A percentile compares a stretch with the other conserved stretches of the same genome.
Evolutionary conservation across 2,888 invertebrate genomes (phyloP).

Genomic region (Gonocerus acuteangulatus): DNA sequence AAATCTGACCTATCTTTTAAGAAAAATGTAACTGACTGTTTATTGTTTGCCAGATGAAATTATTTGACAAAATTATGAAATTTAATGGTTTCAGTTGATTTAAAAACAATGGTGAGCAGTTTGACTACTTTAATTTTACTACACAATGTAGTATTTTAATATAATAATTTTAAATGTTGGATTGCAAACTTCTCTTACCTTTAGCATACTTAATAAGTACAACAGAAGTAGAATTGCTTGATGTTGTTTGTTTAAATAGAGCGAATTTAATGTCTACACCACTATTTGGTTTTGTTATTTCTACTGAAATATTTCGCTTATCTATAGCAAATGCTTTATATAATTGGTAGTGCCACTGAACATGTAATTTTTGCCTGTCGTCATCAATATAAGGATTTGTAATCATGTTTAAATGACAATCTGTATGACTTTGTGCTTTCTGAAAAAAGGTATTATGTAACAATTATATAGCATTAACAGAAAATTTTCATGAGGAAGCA

Average conservation of each 20-base stretch:
- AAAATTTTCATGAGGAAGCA: slow-evolving; percentile 2
- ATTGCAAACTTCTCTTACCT: slow-evolving; percentile 30
- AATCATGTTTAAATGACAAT: slow-evolving; percentile 62
- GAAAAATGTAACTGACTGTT: no score
- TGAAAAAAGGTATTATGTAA: slow-evolving; percentile 46
- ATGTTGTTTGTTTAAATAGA: slow-evolving; percentile 43
- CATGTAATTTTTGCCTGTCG: slow-evolving; percentile 54
- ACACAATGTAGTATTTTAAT: no score
- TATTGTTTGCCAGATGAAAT: no score
- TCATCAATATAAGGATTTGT: slow-evolving; percentile 53
- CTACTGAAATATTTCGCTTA: slow-evolving; percentile 55
- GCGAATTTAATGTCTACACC: slow-evolving; percentile 58
- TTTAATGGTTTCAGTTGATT: no score
- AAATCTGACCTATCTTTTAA: no score
- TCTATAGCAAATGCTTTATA: slow-evolving; percentile 53
- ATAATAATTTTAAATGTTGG: no score
- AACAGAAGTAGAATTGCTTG: slow-evolving; percentile 25
- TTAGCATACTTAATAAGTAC: slow-evolving; percentile 37
- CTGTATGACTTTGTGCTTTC: slow-evolving; percentile 63
- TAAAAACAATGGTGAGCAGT: no score
- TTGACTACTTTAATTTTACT: no score
- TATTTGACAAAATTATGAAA: no score
- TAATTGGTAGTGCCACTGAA: slow-evolving; percentile 54
- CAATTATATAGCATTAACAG: background rate
- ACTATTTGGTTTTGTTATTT: slow-evolving; percentile 56